Conservation (phyloP, 2,113 vertebrate genomes). For the Prunella himalayana region DNA sequence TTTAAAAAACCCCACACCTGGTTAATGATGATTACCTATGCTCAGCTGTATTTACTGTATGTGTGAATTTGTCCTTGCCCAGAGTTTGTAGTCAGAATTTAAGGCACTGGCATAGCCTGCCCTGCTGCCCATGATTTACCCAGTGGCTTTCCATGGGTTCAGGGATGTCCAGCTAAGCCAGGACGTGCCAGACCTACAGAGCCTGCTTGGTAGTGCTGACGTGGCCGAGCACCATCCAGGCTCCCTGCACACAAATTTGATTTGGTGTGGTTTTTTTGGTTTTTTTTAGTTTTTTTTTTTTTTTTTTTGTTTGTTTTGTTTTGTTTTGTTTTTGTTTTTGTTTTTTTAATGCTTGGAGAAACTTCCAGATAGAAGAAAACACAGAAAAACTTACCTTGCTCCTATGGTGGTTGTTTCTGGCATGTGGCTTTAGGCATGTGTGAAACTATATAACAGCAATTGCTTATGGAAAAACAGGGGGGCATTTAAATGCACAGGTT, state of each 20-base stretch:
- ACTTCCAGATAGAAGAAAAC: neutral
- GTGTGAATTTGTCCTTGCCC: neutral
- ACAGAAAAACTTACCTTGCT: neutral
- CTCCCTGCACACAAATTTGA: neutral
- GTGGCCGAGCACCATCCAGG: accelerated
- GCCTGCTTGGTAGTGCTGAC: accelerated
- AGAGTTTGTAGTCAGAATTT: neutral
- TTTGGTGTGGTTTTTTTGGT: no score
- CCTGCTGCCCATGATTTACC: neutral
- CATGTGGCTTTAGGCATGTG: neutral
- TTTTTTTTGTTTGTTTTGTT: no score
- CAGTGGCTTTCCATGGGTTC: neutral
- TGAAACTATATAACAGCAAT: neutral
- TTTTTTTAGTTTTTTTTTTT: no score
- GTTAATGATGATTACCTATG: neutral
- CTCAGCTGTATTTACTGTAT: neutral
- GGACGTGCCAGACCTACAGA: neutral
- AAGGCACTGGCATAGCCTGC: accelerated
- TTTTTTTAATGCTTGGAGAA: neutral
- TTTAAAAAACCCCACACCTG: neutral
- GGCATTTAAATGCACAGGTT: neutral
- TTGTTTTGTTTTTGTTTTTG: no score
- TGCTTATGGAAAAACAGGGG: neutral
- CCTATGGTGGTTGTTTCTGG: neutral
- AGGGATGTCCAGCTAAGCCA: neutral